Evolutionary conservation across 2,113 vertebrate genomes (phyloP).

Genomic region (Dromaius novaehollandiae): DNA sequence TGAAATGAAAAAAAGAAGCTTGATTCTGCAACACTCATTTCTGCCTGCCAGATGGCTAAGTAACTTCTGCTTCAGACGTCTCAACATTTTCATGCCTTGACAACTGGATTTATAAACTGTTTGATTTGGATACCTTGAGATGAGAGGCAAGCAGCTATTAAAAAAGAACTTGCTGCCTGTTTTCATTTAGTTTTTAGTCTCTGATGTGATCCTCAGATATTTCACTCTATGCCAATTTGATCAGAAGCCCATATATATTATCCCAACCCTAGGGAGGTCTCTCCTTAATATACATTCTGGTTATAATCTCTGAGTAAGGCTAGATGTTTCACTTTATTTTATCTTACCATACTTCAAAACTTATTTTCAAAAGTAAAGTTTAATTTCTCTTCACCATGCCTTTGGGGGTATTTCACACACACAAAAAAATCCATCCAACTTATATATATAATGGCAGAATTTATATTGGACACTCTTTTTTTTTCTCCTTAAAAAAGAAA

Average conservation of each 20-base stretch:
- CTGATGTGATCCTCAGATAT: not conserved
- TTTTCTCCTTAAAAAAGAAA: not conserved
- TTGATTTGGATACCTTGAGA: not conserved
- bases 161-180: not conserved
- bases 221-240: not conserved
- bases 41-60: constrained; percentile 22
- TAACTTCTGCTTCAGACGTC: constrained; percentile 2
- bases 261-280: not conserved
- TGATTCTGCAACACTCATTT: not conserved
- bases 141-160: not conserved
- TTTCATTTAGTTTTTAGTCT: not conserved
- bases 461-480: not conserved
- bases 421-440: not conserved
- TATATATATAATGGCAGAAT: not conserved
- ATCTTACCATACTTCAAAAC: not conserved
- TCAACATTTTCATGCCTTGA: not conserved
- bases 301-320: not conserved
- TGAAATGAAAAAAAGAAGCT: not conserved
- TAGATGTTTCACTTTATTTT: not conserved
- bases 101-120: constrained; percentile 7
- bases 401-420: not conserved
- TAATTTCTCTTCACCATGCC: not conserved
- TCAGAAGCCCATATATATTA: not conserved
- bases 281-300: not conserved
- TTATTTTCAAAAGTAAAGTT: not conserved